Conservation (phyloP, 2,888 invertebrate genomes). For the Dorcus parallelipipedus region DNA sequence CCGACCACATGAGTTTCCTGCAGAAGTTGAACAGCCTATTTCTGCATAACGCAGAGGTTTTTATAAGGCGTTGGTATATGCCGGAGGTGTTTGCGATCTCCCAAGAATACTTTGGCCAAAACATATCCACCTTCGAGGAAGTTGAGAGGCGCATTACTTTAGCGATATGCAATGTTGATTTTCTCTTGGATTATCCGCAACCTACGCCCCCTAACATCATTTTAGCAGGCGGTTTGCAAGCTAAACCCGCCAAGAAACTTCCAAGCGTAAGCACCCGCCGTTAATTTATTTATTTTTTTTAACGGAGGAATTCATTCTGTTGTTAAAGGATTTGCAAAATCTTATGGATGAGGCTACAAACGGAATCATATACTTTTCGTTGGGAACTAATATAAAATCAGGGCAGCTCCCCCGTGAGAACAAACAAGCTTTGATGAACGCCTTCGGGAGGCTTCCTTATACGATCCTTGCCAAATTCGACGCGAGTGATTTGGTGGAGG, state of each 20-base stretch:
- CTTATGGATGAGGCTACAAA: conserved; percentile 34
- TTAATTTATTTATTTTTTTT: no score
- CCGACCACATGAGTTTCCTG: conserved; percentile 28
- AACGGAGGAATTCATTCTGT: no score
- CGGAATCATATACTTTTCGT: conserved; percentile 41
- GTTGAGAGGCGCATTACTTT: conserved; percentile 33
- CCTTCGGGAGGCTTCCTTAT: conserved; percentile 39
- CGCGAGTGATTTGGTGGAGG: conserved; percentile 28
- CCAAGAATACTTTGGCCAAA: conserved; percentile 27
- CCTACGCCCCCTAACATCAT: conserved; percentile 42
- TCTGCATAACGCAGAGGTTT: conserved; percentile 8
- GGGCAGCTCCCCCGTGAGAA: conserved; percentile 26
- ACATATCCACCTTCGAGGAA: conserved; percentile 27
- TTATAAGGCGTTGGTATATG: conserved; percentile 14
- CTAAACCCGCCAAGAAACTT: conserved; percentile 29
- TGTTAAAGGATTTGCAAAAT: conserved; percentile 9
- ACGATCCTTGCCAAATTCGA: conserved; percentile 43
- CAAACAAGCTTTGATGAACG: conserved; percentile 30
- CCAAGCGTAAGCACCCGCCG: conserved; percentile 31
- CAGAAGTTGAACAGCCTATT: conserved; percentile 29
- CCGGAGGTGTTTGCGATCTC: conserved; percentile 24
- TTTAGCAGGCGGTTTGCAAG: conserved; percentile 42
- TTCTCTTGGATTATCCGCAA: conserved; percentile 34
- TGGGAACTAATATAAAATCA: conserved; percentile 39
- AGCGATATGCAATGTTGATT: conserved; percentile 36